Conservation (phyloP, 2,797 vertebrate genomes). For the Podarcis lilfordi region DNA sequence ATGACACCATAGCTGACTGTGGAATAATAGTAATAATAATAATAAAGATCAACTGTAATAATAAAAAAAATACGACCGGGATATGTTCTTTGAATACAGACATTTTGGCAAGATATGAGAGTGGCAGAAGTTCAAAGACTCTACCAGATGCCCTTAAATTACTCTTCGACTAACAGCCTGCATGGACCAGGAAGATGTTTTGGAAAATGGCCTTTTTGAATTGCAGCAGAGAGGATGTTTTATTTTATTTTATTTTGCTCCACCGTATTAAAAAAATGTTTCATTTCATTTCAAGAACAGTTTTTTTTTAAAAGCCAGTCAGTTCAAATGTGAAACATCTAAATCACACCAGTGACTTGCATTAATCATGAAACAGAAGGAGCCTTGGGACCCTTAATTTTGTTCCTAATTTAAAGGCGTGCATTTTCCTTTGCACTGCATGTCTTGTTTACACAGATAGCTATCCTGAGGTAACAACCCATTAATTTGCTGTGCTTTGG, state of each 20-base stretch:
- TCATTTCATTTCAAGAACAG: conserved; percentile 38
- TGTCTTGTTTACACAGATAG: not conserved
- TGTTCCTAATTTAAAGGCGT: conserved; percentile 32
- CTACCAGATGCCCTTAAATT: conserved; percentile 45
- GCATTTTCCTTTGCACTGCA: conserved; percentile 1
- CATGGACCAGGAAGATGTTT: conserved; percentile 57
- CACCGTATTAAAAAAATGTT: conserved; percentile 48
- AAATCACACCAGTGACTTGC: conserved; percentile 35
- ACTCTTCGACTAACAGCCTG: conserved; percentile 60
- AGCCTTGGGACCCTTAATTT: not conserved
- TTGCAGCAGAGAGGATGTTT: conserved; percentile 28
- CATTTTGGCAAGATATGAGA: conserved; percentile 46
- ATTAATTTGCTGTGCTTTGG: not conserved
- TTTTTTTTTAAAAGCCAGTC: conserved; percentile 23
- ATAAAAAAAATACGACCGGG: not conserved
- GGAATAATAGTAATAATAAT: not conserved
- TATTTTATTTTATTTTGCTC: conserved; percentile 25
- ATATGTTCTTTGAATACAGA: conserved; percentile 21
- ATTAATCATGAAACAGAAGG: conserved; percentile 33
- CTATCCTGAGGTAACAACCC: not conserved
- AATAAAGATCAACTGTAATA: not conserved
- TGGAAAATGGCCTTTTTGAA: not conserved
- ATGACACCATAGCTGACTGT: conserved; percentile 4
- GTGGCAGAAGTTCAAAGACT: conserved; percentile 68
- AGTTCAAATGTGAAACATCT: conserved; percentile 40